Conservation (phyloP, 2,113 vertebrate genomes). For the Eulemur rufifrons region DNA sequence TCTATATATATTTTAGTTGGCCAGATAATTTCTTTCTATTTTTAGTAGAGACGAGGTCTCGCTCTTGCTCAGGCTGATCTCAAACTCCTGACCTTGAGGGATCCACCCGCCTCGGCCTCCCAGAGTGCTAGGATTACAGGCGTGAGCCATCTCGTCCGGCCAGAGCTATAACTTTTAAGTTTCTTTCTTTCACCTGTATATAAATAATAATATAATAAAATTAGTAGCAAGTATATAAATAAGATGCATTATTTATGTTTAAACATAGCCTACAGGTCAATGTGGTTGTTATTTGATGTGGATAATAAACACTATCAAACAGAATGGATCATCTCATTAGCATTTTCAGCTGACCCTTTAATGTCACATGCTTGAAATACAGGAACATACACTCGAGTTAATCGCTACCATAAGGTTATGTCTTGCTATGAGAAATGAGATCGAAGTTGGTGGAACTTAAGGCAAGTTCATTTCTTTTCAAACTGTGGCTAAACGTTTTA, state of each 20-base stretch:
- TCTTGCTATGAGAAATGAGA: neutral
- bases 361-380: slow-evolving; percentile 30
- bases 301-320: slow-evolving; percentile 61
- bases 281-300: neutral
- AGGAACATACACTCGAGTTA: neutral
- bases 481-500: neutral
- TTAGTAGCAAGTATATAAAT: neutral
- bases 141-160: too few relatives aligned
- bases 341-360: slow-evolving; percentile 69
- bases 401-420: neutral
- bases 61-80: too few relatives aligned
- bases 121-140: too few relatives aligned
- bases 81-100: too few relatives aligned
- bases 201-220: slow-evolving; percentile 37
- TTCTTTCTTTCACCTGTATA: neutral
- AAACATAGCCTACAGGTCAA: neutral
- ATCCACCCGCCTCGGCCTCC: too few relatives aligned
- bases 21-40: too few relatives aligned
- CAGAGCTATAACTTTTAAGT: neutral
- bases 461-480: slow-evolving; percentile 45
- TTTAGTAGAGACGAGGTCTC: too few relatives aligned
- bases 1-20: too few relatives aligned
- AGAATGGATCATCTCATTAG: neutral
- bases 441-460: slow-evolving; percentile 12
- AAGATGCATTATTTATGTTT: neutral